Conservation (phyloP, 2,113 vertebrate genomes). For the Dipodomys merriami region DNA sequence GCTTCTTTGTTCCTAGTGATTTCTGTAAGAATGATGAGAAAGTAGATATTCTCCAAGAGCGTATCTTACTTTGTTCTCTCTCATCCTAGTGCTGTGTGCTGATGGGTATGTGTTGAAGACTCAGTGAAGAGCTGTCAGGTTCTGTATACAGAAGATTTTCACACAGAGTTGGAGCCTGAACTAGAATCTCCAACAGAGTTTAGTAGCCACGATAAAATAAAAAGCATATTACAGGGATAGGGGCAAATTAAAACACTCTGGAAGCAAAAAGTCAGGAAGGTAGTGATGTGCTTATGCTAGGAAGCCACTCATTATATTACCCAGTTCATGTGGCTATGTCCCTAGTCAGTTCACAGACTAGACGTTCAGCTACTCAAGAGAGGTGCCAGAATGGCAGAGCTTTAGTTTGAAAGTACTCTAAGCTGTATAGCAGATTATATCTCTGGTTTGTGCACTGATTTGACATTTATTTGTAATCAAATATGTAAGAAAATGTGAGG, state of each 20-base stretch:
- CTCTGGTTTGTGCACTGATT: not conserved
- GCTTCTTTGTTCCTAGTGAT: not conserved
- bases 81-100: fast-evolving
- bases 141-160: not conserved
- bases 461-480: not conserved
- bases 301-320: no score
- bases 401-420: not conserved
- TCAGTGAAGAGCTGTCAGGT: not conserved
- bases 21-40: not conserved
- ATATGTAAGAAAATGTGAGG: not conserved
- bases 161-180: not conserved
- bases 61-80: not conserved
- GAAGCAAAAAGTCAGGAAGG: not conserved
- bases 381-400: no score
- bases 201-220: not conserved
- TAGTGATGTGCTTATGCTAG: no score
- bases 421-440: not conserved
- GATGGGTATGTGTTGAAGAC: not conserved
- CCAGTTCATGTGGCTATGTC: not conserved
- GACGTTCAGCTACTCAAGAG: not conserved
- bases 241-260: not conserved
- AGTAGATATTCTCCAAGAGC: not conserved
- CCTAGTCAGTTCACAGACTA: not conserved
- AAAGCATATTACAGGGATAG: not conserved
- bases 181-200: not conserved